Base-by-base conservation (phyloP, 2,888 invertebrate species). In the Hetaerina titia region DNA sequence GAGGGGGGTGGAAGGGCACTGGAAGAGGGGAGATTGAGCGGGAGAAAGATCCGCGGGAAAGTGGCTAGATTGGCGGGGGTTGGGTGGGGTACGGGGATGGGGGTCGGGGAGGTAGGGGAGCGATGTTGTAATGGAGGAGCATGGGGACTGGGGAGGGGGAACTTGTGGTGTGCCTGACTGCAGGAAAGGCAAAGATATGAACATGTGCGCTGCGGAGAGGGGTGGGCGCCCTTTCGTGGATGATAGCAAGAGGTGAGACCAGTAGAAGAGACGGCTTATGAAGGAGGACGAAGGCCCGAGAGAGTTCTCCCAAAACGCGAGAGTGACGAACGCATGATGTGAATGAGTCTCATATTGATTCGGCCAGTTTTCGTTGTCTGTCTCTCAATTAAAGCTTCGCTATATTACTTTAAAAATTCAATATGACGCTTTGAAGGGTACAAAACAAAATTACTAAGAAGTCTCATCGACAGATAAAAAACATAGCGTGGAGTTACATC, bases 121-220 rank as follows among this genome's bases (percentile, higher is more conserved):
- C 22, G 45, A 4, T 45, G 45, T 31, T 81, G 81, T 81, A 25
- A 81, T 81, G 31, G 81, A 81, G 81, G 81, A 25, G 81, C 25
- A 31, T 60, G 60, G 60, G 60, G 17, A 4, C 5, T 11, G 2
- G 11, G 25, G 81, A 13, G 81, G 81, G 13, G 81, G 31, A 31
- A 31, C 2, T 11, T 25, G 25, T 31, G 60, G 63, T 4, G 90
- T 19, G 64, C 64, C 64, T 90, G 63, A 64, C 64, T 90, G 90
- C 90, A 74, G 69, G 22, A 69, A 69, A 92, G 69, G 56, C 92
- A 92, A 92, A 92, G 69, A 92, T 74, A 74, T 74, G 60, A 58
- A 90, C 57, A 58, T 57, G 57, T 22, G 89, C 17, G 22, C 58
- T 19, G 56, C 8, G 89, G 69, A 13, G 45, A 81, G n/a, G 31